phyloP scores from a whole-genome alignment of 2,113 vertebrate species.

The Melanerpes formicivorus region DNA sequence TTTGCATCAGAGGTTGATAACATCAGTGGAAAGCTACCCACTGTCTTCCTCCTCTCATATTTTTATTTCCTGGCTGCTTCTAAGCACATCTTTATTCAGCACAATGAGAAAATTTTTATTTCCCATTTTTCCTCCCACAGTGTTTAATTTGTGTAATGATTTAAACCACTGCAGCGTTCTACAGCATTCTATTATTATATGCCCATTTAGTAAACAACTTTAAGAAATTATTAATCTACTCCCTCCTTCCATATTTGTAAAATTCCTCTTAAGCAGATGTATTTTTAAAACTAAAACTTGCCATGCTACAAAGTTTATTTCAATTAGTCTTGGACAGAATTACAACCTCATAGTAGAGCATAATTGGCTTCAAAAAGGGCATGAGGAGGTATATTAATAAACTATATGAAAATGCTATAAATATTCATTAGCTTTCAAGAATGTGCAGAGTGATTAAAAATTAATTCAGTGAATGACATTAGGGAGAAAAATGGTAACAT shows the following conservation, averaged over 20 bases:
- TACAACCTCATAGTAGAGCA: background rate
- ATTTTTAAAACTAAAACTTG: slow-evolving; percentile 39
- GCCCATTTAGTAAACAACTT: background rate
- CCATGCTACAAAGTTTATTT: background rate
- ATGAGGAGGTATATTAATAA: slow-evolving; percentile 43
- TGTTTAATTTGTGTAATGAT: background rate
- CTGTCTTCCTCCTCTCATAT: background rate
- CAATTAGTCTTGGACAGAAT: slow-evolving; percentile 19
- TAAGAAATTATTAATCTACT: background rate
- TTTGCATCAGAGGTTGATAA: background rate
- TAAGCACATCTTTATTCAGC: background rate
- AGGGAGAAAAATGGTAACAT: background rate
- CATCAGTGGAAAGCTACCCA: background rate
- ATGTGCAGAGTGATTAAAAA: slow-evolving; percentile 22
- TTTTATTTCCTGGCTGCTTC: background rate
- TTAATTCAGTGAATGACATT: background rate
- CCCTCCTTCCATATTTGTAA: background rate
- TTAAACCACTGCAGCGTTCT: background rate
- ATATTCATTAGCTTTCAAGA: slow-evolving; percentile 42
- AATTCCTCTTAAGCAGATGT: background rate
- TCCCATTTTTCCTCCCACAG: background rate
- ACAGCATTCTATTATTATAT: background rate
- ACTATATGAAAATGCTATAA: slow-evolving; percentile 21
- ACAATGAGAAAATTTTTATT: background rate
- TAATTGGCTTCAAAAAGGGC: background rate